These are phyloP conservation scores for Oxytorus armatus DNA, from an alignment of 2,888 invertebrate genomes.

Conservation along the genomic window DNA sequence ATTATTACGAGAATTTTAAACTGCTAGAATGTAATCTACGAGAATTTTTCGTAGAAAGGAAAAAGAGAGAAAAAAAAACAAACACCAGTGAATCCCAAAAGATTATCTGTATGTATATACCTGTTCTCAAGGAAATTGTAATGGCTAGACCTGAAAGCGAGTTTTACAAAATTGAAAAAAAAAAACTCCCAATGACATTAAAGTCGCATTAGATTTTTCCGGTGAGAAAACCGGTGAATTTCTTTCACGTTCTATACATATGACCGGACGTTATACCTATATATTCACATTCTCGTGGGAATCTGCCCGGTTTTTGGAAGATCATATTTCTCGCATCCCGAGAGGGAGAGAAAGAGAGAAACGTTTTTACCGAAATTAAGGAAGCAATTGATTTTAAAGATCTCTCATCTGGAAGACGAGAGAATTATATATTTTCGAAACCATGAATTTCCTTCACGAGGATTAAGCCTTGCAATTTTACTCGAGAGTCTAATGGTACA, in stretches of 20 bases:
- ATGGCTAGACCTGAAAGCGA: not conserved
- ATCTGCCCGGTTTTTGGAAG: constrained; percentile 16
- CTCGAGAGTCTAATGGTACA: constrained; percentile 4
- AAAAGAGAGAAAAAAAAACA: not conserved
- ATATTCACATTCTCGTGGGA: constrained; percentile 40
- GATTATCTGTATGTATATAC: constrained; percentile 12
- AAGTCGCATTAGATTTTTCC: constrained; percentile 74
- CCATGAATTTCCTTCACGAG: constrained; percentile 2
- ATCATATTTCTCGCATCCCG: constrained; percentile 9
- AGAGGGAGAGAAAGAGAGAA: too few relatives aligned
- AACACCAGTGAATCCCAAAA: not conserved
- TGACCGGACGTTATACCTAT: not conserved
- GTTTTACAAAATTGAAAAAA: constrained; percentile 60
- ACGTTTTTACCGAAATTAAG: constrained; percentile 26
- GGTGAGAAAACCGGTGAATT: constrained; percentile 50
- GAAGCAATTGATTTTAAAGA: constrained; percentile 46
- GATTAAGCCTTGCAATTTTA: constrained; percentile 28
- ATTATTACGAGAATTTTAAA: not conserved
- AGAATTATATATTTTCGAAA: constrained; percentile 24
- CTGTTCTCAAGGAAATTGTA: constrained; percentile 9
- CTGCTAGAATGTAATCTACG: not conserved
- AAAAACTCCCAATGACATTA: constrained; percentile 74
- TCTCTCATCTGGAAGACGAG: constrained; percentile 35
- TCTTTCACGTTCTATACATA: constrained; percentile 5
- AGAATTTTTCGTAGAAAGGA: too few relatives aligned